Percentiles rank a stretch among this genome's conserved stretches.
Evolutionary conservation across 1,140 invertebrate species (phyloP).

Genomic region (Diorhabda sublineata): DNA sequence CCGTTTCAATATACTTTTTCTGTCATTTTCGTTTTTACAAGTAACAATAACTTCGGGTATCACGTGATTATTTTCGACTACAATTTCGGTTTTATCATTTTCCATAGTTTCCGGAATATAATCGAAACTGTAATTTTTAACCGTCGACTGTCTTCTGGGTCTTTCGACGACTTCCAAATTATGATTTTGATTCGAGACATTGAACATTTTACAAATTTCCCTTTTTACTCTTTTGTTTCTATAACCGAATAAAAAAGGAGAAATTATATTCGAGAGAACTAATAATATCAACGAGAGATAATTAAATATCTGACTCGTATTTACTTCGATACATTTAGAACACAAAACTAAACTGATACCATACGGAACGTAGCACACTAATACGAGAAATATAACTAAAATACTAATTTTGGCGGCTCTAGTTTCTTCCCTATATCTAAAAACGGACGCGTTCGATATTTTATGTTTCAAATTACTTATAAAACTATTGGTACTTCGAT

Average conservation of each 20-base stretch:
- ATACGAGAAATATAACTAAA: slow-evolving; percentile 66
- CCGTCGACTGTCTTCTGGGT: slow-evolving; percentile 9
- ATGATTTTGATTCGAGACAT: slow-evolving; percentile 40
- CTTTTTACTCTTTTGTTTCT: slow-evolving; percentile 70
- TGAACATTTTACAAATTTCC: slow-evolving; percentile 61
- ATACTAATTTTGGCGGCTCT: slow-evolving; percentile 75
- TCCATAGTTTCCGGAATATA: slow-evolving; percentile 13
- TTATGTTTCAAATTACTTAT: slow-evolving; percentile 68
- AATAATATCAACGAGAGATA: slow-evolving; percentile 60
- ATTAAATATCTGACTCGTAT: slow-evolving; percentile 47
- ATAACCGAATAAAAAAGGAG: slow-evolving; percentile 74
- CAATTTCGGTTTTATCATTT: slow-evolving; percentile 18
- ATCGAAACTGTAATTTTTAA: slow-evolving; percentile 25
- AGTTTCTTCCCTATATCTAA: slow-evolving; percentile 76
- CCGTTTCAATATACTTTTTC: slow-evolving; percentile 42
- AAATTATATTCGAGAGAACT: slow-evolving; percentile 63
- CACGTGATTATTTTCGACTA: slow-evolving; percentile 20
- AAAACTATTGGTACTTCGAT: slow-evolving; percentile 51
- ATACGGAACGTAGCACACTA: slow-evolving; percentile 67
- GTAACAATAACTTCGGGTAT: slow-evolving; percentile 41
- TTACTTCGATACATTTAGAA: slow-evolving; percentile 45
- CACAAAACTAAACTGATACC: slow-evolving; percentile 52
- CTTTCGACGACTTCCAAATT: neutral
- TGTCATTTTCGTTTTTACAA: slow-evolving; percentile 37
- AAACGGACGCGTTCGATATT: slow-evolving; percentile 78